These are phyloP conservation scores for Drosophila littoralis DNA, from an alignment of 1,140 invertebrate genomes.

Conservation along the genomic window DNA sequence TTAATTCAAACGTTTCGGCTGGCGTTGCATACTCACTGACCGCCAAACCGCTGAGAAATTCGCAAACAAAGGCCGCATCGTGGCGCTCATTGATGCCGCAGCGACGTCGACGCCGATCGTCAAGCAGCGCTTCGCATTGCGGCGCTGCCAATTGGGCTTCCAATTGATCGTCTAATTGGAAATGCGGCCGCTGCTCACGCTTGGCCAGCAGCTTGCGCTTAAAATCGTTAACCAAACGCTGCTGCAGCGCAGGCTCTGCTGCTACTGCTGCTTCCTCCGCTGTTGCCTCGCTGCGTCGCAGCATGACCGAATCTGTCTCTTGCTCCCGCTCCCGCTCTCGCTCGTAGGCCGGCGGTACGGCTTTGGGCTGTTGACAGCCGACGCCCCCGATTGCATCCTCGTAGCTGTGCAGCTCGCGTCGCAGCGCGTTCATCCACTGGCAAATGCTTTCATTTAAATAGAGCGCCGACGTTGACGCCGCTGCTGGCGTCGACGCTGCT, in stretches of 20 bases:
- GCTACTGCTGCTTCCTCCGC: conserved; percentile 10
- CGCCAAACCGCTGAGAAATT: conserved; percentile 60
- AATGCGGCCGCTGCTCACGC: conserved; percentile 18
- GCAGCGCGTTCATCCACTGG: conserved; percentile 73
- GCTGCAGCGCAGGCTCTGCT: conserved; percentile 10
- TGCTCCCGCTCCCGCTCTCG: conserved; percentile 22
- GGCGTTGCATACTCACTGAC: not conserved
- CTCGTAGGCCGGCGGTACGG: conserved; percentile 64
- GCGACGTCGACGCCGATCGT: conserved; percentile 30
- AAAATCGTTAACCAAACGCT: conserved; percentile 52
- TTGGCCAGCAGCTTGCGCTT: conserved; percentile 55
- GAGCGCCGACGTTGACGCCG: conserved; percentile 23
- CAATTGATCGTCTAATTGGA: conserved; percentile 15
- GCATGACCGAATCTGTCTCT: conserved; percentile 31
- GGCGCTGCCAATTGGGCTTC: conserved; percentile 5
- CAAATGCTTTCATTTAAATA: conserved; percentile 78
- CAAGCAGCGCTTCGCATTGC: not conserved
- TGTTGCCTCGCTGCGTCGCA: conserved; percentile 27
- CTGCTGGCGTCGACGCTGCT: not conserved
- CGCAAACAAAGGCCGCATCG: conserved; percentile 58
- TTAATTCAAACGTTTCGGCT: not conserved
- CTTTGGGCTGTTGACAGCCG: conserved; percentile 71
- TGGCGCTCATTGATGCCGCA: conserved; percentile 65
- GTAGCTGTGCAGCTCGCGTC: conserved; percentile 64
- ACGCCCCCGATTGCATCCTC: conserved; percentile 48